Evolutionary conservation across 2,113 vertebrate genomes (phyloP).

Genomic region (Podarcis muralis): DNA sequence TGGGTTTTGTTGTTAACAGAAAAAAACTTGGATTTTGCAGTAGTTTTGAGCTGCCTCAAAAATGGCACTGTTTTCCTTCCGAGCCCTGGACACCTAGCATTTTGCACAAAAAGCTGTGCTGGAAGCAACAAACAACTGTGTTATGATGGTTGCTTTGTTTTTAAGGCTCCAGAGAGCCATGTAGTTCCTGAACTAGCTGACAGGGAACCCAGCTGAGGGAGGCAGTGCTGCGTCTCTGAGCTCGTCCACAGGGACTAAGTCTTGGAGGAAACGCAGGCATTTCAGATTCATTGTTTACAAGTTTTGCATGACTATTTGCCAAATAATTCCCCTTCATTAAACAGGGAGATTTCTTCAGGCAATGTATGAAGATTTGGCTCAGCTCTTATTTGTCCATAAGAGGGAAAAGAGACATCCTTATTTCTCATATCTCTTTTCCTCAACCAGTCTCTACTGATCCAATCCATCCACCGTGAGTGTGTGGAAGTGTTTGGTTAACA

Average conservation of each 20-base stretch:
- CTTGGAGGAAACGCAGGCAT: not conserved
- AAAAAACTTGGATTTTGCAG: not conserved
- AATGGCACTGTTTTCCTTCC: not conserved
- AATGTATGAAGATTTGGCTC: not conserved
- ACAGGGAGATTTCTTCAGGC: not conserved
- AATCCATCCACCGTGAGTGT: too few relatives aligned
- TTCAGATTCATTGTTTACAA: not conserved
- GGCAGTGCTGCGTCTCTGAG: too few relatives aligned
- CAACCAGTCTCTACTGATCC: not conserved
- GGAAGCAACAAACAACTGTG: not conserved
- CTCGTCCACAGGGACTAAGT: not conserved
- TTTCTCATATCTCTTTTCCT: not conserved
- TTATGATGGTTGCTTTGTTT: not conserved
- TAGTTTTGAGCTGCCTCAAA: not conserved
- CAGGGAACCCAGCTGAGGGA: not conserved
- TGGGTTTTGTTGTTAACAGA: not conserved
- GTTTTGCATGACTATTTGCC: not conserved
- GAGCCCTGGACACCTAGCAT: not conserved
- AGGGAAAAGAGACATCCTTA: not conserved
- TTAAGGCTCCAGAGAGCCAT: not conserved
- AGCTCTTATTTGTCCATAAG: not conserved
- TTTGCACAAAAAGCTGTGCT: not conserved
- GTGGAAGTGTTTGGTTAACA: not conserved
- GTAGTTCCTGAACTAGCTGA: too few relatives aligned
- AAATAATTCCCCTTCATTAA: not conserved